These are phyloP conservation scores for Pantherophis guttatus DNA, from an alignment of 2,113 vertebrate genomes.

Conservation along the genomic window DNA sequence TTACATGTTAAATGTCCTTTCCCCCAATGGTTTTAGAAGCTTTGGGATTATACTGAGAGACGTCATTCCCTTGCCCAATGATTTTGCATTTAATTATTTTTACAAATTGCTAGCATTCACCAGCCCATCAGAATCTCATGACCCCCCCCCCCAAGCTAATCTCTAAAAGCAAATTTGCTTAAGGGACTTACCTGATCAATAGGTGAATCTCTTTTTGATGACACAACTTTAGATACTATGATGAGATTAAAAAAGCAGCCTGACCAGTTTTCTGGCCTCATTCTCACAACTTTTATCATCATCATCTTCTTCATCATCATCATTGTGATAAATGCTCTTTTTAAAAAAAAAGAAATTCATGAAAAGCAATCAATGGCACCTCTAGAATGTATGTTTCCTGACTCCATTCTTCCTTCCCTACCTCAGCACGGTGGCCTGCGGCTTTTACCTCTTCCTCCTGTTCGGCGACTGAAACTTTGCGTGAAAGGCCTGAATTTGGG, in stretches of 20 bases:
- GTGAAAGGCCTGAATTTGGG: conserved; percentile 18
- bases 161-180: neutral
- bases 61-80: neutral
- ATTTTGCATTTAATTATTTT: neutral
- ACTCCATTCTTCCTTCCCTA: conserved; percentile 36
- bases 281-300: neutral
- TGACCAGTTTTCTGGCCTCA: conserved; percentile 66
- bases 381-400: conserved; percentile 38
- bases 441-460: conserved; percentile 51
- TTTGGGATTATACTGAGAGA: neutral
- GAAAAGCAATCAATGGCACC: conserved; percentile 32
- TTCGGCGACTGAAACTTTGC: conserved; percentile 28
- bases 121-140: neutral
- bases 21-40: neutral
- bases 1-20: neutral
- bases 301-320: neutral
- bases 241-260: conserved; percentile 26
- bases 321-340: neutral
- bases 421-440: conserved; percentile 47
- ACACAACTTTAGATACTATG: neutral
- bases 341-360: neutral
- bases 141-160: neutral
- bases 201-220: neutral
- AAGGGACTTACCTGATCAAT: neutral
- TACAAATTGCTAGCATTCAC: neutral